Percentiles rank a stretch among this genome's conserved stretches.
phyloP scores from a whole-genome alignment of 1,140 invertebrate species.

The Zaprionus vittiger region DNA sequence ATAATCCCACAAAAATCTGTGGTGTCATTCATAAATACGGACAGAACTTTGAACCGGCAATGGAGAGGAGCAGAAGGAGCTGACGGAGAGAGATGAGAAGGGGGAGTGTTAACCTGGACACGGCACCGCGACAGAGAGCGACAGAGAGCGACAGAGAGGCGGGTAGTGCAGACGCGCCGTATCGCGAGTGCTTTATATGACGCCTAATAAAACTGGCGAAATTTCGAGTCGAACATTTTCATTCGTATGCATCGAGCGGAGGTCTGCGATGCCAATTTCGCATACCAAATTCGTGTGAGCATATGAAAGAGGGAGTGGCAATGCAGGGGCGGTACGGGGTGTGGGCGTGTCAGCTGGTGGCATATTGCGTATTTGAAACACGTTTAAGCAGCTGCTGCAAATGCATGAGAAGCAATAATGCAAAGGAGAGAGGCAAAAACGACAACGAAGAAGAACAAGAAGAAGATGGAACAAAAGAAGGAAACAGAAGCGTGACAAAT shows the following conservation, averaged over 20 bases:
- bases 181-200: slow-evolving; percentile 58
- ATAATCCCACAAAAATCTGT: slow-evolving; percentile 15
- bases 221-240: slow-evolving; percentile 46
- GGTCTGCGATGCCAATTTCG: slow-evolving; percentile 46
- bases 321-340: neutral
- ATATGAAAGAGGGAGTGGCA: neutral
- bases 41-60: neutral
- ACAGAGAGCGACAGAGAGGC: neutral
- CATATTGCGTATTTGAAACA: slow-evolving; percentile 79
- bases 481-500: slow-evolving; percentile 60
- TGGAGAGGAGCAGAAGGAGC: neutral
- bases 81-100: neutral
- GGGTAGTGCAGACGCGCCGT: neutral
- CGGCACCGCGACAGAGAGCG: neutral
- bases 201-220: slow-evolving; percentile 68
- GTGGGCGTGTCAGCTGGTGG: slow-evolving; percentile 31
- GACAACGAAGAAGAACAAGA: slow-evolving; percentile 26
- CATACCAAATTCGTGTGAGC: slow-evolving; percentile 46
- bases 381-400: slow-evolving; percentile 77
- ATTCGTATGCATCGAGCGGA: slow-evolving; percentile 64
- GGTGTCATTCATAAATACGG: slow-evolving; percentile 19
- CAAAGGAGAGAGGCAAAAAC: slow-evolving; percentile 39
- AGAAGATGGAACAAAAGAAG: slow-evolving; percentile 15
- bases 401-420: slow-evolving; percentile 66
- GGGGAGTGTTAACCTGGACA: neutral